phyloP scores from a whole-genome alignment of 2,888 invertebrate genomes.

The Frankliniella intonsa region DNA sequence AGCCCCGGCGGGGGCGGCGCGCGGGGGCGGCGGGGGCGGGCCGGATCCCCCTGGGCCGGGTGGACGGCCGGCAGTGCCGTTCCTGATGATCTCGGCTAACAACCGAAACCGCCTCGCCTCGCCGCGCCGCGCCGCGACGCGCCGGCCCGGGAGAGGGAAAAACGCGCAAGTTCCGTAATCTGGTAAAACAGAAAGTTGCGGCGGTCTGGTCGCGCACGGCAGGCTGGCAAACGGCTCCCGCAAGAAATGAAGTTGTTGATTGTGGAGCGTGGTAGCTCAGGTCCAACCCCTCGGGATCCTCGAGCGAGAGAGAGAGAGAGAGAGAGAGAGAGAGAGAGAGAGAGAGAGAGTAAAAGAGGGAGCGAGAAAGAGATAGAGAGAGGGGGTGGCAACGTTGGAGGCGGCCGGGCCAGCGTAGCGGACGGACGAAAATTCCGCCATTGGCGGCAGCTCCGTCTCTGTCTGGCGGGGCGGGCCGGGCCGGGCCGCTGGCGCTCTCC shows the following conservation, averaged over 20 bases:
- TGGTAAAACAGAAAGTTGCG: neutral
- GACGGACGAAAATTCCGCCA: neutral
- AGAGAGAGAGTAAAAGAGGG: too few species aligned
- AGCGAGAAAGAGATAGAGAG: too few species aligned
- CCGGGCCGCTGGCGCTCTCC: neutral
- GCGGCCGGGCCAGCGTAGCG: neutral
- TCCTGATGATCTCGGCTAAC: neutral
- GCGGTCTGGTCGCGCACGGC: neutral
- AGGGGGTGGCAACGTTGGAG: neutral
- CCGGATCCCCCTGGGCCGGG: neutral
- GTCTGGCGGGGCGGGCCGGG: neutral
- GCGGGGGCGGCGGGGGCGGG: neutral
- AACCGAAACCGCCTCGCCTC: neutral
- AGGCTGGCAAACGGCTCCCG: slow-evolving; percentile 8
- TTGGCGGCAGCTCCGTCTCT: neutral
- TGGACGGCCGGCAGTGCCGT: neutral
- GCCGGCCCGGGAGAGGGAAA: neutral
- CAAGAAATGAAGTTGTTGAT: slow-evolving; percentile 18
- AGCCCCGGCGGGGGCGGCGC: neutral
- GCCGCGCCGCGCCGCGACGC: neutral
- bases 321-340: too few species aligned
- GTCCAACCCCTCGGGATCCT: too few species aligned
- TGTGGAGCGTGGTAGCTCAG: neutral
- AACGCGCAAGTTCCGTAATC: slow-evolving; percentile 1
- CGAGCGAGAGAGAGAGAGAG: too few species aligned